A percentile compares a stretch with the other conserved stretches of the same genome.
phyloP scores from a whole-genome alignment of 2,888 invertebrate genomes.

The Liopterus haemorrhoidalis region DNA sequence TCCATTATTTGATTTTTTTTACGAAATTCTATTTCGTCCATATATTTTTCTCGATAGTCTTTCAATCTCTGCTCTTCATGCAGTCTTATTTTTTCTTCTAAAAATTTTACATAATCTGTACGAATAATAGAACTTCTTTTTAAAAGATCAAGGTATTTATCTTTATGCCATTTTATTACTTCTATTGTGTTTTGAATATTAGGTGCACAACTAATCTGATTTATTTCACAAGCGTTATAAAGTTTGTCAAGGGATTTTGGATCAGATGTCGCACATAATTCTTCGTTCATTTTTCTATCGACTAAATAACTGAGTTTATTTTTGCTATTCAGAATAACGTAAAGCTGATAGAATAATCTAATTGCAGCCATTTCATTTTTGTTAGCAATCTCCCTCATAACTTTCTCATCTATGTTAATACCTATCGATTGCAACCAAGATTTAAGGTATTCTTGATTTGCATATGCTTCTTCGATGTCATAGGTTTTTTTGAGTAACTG shows the following conservation, averaged over 20 bases:
- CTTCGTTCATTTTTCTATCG: conserved; percentile 43
- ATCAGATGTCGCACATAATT: conserved; percentile 33
- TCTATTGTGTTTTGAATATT: conserved; percentile 47
- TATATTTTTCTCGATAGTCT: conserved; percentile 37
- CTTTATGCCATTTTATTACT: conserved; percentile 55
- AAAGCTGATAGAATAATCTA: conserved; percentile 57
- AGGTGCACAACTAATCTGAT: conserved; percentile 35
- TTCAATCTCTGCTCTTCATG: conserved; percentile 37
- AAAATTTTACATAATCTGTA: conserved; percentile 46
- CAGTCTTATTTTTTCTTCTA: too few species aligned
- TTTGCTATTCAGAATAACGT: conserved; percentile 54
- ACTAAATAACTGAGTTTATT: conserved; percentile 53
- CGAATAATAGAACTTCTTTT: conserved; percentile 46
- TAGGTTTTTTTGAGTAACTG: conserved; percentile 41
- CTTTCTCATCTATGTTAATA: conserved; percentile 46
- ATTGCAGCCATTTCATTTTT: conserved; percentile 50
- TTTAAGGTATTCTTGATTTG: conserved; percentile 50
- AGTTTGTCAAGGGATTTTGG: conserved; percentile 30
- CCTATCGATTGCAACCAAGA: conserved; percentile 52
- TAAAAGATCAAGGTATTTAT: conserved; percentile 47
- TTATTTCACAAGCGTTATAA: conserved; percentile 15
- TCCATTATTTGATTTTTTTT: conserved; percentile 7
- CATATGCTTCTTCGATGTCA: conserved; percentile 31
- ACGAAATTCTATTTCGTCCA: conserved; percentile 20
- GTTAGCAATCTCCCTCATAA: conserved; percentile 48